Base-by-base conservation (phyloP, 2,797 vertebrate genomes). In the Sebastes hubbsi region DNA sequence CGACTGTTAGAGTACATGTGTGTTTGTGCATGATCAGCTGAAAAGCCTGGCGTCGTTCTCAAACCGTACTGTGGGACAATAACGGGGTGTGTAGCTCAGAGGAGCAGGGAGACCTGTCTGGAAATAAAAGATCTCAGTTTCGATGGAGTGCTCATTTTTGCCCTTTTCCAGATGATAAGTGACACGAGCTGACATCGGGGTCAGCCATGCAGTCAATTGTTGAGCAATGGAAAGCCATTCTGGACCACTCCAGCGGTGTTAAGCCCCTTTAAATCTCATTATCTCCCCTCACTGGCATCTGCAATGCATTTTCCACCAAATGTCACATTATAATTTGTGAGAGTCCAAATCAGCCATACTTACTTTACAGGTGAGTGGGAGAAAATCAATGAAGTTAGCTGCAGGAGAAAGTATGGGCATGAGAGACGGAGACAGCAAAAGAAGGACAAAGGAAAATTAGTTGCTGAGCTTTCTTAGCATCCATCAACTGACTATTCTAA, bases 1-100 rank as follows among this genome's bases (percentile, higher is more conserved):
- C 18, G 42, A 81, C 81, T 90, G 79, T 85, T 83, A 54, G 77
- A 81, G 75, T 67, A 78, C 80, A 83, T 73, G 76, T 72, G 87
- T 85, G 75, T 86, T 81, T 88, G 81, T 89, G 90, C 87, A 69
- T 69, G 83, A 91, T 93, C 91, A 90, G 89, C 90, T 91, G 79
- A 93, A 92, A 88, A 78, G 60, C 71, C 46, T 52, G 58, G 78
- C 78, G 42, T 77, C 49, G 9, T 25, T 81, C 70, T 77, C n/a
- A 77, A 84, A 70, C 64, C 3, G 75, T 24, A 36, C 29, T 10
- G 34, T 75, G 78, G 55, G 87, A 78, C 72, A 81, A 56, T 65
- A 27, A 27, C 49, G 27, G 56, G 71, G 61, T 32, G 72, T 29
- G 72, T 16, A 58, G 59, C 80, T 69, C 20, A 1, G 77, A 55